Evolutionary conservation across 2,113 vertebrate species (phyloP).

Genomic region (Tragulus kanchil): DNA sequence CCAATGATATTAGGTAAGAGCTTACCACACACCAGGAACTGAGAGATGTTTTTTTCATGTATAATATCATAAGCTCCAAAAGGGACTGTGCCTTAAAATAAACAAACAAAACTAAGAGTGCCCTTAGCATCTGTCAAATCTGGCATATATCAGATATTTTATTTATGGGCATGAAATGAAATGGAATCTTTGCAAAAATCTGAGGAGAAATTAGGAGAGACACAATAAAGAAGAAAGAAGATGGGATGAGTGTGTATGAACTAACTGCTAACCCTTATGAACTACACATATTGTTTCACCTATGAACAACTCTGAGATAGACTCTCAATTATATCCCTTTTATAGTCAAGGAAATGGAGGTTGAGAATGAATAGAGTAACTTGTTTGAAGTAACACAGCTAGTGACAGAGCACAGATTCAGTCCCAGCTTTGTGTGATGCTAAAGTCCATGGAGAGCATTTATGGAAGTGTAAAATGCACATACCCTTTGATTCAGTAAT

Average conservation of each 20-base stretch:
- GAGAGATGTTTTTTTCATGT: background rate
- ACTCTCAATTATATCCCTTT: conserved; percentile 14
- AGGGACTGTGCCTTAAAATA: background rate
- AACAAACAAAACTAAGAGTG: background rate
- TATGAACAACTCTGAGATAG: background rate
- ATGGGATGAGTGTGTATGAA: background rate
- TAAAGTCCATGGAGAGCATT: background rate
- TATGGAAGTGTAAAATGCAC: background rate
- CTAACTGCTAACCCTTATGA: background rate
- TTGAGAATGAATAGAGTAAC: conserved; percentile 1
- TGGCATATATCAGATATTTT: conserved; percentile 7
- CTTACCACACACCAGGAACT: background rate
- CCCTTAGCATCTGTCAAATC: background rate
- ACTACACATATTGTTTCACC: background rate
- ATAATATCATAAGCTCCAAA: conserved; percentile 3
- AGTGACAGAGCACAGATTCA: conserved; percentile 25
- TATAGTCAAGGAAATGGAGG: conserved; percentile 28
- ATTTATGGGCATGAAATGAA: conserved; percentile 54
- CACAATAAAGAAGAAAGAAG: background rate
- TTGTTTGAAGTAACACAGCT: background rate
- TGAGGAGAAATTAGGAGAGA: conserved; percentile 32
- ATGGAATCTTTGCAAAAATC: conserved; percentile 22
- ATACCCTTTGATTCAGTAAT: background rate
- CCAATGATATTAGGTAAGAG: background rate
- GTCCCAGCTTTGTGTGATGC: background rate